These are phyloP conservation scores for Agrochola litura DNA, from an alignment of 2,888 invertebrate species.

Conservation along the genomic window DNA sequence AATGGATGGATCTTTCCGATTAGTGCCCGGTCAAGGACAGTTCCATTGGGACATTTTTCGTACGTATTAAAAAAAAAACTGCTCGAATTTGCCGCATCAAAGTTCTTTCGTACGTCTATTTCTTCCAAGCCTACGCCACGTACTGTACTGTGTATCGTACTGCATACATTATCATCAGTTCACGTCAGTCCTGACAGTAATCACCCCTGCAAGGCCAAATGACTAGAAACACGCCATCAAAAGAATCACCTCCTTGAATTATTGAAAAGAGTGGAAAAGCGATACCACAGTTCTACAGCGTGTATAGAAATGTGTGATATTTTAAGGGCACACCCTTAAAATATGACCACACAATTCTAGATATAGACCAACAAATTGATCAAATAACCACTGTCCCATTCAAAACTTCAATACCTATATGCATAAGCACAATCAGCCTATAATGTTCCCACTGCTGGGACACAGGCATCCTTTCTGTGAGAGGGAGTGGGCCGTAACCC, in stretches of 20 bases:
- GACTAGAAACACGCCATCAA: slow-evolving; percentile 15
- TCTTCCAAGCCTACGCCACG: neutral
- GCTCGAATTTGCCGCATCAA: slow-evolving; percentile 4
- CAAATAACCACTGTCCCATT: too few species aligned
- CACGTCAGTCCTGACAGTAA: slow-evolving; percentile 50
- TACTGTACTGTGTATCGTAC: too few species aligned
- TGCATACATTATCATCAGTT: slow-evolving; percentile 53
- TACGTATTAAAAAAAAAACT: neutral
- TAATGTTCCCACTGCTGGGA: too few species aligned
- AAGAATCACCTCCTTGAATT: slow-evolving; percentile 37
- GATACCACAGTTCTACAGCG: slow-evolving; percentile 1
- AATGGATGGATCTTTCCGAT: neutral
- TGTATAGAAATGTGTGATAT: neutral
- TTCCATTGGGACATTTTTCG: too few species aligned
- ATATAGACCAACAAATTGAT: too few species aligned
- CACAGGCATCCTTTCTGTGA: too few species aligned
- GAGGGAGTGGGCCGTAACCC: too few species aligned
- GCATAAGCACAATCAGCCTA: too few species aligned
- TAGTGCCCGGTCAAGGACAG: neutral
- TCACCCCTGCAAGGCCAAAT: slow-evolving; percentile 33
- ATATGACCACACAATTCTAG: too few species aligned
- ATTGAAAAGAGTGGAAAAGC: slow-evolving; percentile 29
- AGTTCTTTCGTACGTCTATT: neutral
- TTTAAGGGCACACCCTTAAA: too few species aligned
- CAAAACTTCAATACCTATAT: too few species aligned